Percentiles rank a stretch among this genome's conserved stretches.
phyloP scores from a whole-genome alignment of 2,797 vertebrate species.

The Rhyacichthys aspro region DNA sequence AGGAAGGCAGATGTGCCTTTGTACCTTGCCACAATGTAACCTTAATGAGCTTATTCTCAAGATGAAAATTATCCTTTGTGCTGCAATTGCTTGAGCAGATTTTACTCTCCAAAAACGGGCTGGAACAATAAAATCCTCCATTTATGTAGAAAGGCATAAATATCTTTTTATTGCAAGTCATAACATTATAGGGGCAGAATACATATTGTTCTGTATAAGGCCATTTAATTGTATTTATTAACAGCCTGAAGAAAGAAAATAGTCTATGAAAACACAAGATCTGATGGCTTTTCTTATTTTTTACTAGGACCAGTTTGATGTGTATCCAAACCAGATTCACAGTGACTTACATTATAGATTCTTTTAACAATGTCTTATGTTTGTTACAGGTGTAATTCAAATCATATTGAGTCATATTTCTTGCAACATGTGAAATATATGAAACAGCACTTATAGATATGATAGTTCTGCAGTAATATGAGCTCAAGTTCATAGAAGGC shows the following conservation, averaged over 20 bases:
- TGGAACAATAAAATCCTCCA: slow-evolving; percentile 23
- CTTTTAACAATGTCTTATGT: not conserved
- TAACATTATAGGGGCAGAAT: slow-evolving; percentile 41
- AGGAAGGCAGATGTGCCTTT: slow-evolving; percentile 40
- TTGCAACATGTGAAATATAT: too few relatives aligned
- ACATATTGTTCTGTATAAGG: slow-evolving; percentile 4
- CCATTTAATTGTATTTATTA: slow-evolving; percentile 27
- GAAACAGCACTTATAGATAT: not conserved
- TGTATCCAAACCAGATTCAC: not conserved
- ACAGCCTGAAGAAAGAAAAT: slow-evolving; percentile 33
- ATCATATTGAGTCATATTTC: too few relatives aligned
- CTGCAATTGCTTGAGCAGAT: slow-evolving; percentile 28
- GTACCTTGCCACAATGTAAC: slow-evolving; percentile 19
- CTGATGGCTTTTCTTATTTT: too few relatives aligned
- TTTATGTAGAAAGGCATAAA: slow-evolving; percentile 37
- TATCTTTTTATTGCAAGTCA: slow-evolving; percentile 33
- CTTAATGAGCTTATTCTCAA: slow-evolving; percentile 46
- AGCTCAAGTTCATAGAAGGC: slow-evolving; percentile 3
- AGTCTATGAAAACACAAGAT: slow-evolving; percentile 17
- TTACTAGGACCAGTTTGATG: too few relatives aligned
- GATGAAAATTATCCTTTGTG: slow-evolving; percentile 27
- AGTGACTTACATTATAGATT: not conserved
- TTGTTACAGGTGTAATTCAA: too few relatives aligned
- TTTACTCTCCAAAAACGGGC: slow-evolving; percentile 25
- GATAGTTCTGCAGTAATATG: not conserved